These are phyloP conservation scores for Sphyrna mokarran DNA, from an alignment of 2,113 vertebrate genomes.

Conservation along the genomic window DNA sequence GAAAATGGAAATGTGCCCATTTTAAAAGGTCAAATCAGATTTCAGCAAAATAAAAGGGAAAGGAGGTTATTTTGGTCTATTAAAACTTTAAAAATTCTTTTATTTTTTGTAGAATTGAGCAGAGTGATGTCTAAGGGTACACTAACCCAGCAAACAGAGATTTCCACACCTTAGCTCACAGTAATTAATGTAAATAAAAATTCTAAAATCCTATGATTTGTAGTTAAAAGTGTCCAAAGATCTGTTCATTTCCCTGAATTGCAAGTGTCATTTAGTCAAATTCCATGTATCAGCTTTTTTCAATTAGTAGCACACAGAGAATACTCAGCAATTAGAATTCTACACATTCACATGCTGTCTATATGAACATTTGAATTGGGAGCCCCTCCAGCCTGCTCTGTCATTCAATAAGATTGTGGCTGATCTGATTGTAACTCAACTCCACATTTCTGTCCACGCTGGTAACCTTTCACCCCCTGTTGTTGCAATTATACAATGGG, in stretches of 20 bases:
- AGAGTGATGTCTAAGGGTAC: background rate
- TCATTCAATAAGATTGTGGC: too few relatives aligned
- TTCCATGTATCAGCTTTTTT: background rate
- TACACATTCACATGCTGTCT: background rate
- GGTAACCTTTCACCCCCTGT: too few relatives aligned
- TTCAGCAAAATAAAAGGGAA: background rate
- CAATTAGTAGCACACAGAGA: background rate
- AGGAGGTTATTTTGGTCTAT: background rate
- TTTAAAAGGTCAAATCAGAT: background rate
- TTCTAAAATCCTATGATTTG: background rate
- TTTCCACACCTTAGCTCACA: background rate
- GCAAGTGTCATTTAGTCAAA: background rate
- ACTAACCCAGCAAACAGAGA: background rate
- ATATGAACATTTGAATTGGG: background rate
- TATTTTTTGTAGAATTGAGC: background rate
- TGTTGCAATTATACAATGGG: too few relatives aligned
- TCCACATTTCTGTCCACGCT: too few relatives aligned
- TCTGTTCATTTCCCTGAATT: background rate
- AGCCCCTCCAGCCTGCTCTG: too few relatives aligned
- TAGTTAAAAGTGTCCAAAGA: background rate
- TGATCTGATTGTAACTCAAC: too few relatives aligned
- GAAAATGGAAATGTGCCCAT: background rate
- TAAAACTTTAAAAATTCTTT: background rate
- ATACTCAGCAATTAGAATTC: background rate
- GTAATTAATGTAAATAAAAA: background rate